Conservation (phyloP, 2,113 vertebrate species). For the Turdus rufiventris region DNA sequence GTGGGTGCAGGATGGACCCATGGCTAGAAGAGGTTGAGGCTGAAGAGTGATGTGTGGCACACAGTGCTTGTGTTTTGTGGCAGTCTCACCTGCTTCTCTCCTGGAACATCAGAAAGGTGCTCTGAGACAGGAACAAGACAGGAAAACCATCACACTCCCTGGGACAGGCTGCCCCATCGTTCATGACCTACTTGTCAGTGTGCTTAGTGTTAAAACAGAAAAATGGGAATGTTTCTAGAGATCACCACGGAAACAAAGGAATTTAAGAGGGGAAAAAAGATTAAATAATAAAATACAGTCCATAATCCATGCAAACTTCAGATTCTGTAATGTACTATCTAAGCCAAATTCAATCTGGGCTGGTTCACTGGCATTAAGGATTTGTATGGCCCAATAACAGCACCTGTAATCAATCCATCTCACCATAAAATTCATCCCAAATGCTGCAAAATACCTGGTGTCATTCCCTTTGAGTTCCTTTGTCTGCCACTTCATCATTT, state of each 20-base stretch:
- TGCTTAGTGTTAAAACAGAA: not conserved
- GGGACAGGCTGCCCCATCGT: not conserved
- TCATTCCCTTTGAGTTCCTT: not conserved
- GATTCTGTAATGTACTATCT: not conserved
- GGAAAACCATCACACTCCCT: not conserved
- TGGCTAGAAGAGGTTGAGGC: rapidly evolving
- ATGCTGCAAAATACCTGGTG: constrained; percentile 31
- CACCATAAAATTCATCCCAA: constrained; percentile 29
- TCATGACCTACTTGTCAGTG: not conserved
- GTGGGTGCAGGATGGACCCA: not conserved
- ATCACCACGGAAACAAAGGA: not conserved
- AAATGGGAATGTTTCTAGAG: not conserved
- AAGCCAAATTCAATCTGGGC: not conserved
- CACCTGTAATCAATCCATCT: not conserved
- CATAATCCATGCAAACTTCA: not conserved
- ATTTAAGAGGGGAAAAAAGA: not conserved
- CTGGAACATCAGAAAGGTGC: not conserved
- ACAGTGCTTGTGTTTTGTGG: not conserved
- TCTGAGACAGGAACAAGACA: not conserved
- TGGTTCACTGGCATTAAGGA: not conserved
- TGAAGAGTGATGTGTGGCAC: not conserved
- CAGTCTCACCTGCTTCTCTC: not conserved
- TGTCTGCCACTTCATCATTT: constrained; percentile 48
- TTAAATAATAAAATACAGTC: not conserved
- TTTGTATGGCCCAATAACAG: not conserved